Base-by-base conservation (phyloP, 2,888 invertebrate species). In the Hypolimnas misippus region DNA sequence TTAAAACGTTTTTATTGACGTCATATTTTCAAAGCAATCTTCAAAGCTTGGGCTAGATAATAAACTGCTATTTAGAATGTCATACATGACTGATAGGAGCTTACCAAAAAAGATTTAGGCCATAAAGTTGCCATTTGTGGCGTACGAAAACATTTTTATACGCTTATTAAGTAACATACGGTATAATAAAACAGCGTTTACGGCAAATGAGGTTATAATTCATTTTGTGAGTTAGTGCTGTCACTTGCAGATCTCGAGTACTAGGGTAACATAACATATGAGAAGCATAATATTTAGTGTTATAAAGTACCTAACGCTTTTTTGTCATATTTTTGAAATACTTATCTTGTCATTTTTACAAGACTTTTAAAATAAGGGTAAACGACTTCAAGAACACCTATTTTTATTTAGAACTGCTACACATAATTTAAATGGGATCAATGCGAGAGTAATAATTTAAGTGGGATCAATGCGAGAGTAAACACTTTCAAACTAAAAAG, bases 81-180 rank as follows among this genome's bases (percentile, higher is more conserved):
- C 51, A 53, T 50, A 42, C 50, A 12, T 65, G 62, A 65, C 58
- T 51, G 58, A 52, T 58, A 52, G 44, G 44, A 16, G 57, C 42
- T 58, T 44, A 55, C 58, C 31, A 25, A 58, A 65, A 65, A 49
- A 57, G 49, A 65, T 58, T 62, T 56, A 46, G 25, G 65, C 55
- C 52, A 56, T 62, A 65, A 65, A 58, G 29, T 65, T 40, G 52
- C 55, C 55, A 60, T 63, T 65, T 66, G 50, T 52, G 52, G 25
- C 46, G 38, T 50, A 63, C 49, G 40, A 50, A 62, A 53, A 53
- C 49, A 57, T 60, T 57, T 55, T 62, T 66, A 60, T 66, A 59
- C 53, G 40, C 51, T 50, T 65, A 65, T 65, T 62, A 58, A 62
- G 54, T 42, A 56, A 40, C 59, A 56, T 62, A 56, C 31, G 46